phyloP scores from a whole-genome alignment of 2,888 invertebrate genomes.

The Meganola albula region DNA sequence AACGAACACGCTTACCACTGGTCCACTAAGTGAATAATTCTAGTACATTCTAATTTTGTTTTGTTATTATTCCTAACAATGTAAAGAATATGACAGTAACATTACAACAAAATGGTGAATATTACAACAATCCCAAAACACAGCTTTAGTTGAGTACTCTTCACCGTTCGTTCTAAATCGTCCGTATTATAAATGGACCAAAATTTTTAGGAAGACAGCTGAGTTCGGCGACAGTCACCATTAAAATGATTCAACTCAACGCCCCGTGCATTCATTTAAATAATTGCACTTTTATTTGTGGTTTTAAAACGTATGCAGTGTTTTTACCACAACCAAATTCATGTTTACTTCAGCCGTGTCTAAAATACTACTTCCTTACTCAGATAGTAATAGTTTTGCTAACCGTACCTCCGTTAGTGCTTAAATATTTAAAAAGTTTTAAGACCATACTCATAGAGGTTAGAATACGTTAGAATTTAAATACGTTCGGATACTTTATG shows the following conservation, averaged over 20 bases:
- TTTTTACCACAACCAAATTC: slow-evolving; percentile 15
- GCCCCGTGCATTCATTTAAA: slow-evolving; percentile 27
- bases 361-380: slow-evolving; percentile 22
- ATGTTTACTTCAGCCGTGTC: slow-evolving; percentile 20
- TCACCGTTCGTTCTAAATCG: not conserved
- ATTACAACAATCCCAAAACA: not conserved
- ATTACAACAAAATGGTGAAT: no score
- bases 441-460: no score
- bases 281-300: slow-evolving; percentile 26
- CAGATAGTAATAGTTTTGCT: slow-evolving; percentile 12
- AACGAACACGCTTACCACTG: no score
- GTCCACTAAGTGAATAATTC: no score
- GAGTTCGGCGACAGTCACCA: slow-evolving; percentile 20
- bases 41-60: no score
- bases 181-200: not conserved
- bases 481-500: no score
- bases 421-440: not conserved
- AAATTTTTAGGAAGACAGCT: not conserved
- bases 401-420: not conserved
- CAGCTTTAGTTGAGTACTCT: not conserved
- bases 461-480: no score
- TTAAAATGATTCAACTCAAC: slow-evolving; percentile 28
- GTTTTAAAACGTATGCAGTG: slow-evolving; percentile 27
- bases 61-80: no score
- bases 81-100: no score